Conservation (phyloP, 2,797 vertebrate species). For the Sebastes taczanowskii region DNA sequence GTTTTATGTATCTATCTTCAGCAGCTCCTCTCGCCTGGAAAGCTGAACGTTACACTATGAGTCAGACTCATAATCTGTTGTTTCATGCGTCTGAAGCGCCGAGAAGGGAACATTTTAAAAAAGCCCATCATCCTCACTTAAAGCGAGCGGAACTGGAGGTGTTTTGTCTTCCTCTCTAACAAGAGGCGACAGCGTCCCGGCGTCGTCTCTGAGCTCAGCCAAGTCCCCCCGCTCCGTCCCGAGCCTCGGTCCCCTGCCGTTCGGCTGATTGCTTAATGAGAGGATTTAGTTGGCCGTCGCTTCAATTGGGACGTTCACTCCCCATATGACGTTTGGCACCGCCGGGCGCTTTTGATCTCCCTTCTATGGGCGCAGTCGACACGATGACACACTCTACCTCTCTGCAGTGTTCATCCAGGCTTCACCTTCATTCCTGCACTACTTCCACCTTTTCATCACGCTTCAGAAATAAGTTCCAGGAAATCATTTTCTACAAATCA, state of each 20-base stretch:
- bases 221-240: neutral
- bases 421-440: neutral
- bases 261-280: constrained; percentile 25
- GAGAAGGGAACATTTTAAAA: neutral
- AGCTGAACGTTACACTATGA: neutral
- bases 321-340: neutral
- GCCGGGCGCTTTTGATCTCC: neutral
- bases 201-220: constrained; percentile 6
- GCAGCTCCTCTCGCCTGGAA: neutral
- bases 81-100: neutral
- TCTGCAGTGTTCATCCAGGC: neutral
- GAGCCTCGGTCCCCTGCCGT: neutral
- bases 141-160: constrained; percentile 1
- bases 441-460: neutral
- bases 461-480: neutral
- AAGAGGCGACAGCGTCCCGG: neutral
- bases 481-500: neutral
- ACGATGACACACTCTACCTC: neutral
- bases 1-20: neutral
- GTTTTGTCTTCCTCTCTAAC: constrained; percentile 3
- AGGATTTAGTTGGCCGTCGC: constrained; percentile 7
- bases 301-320: neutral
- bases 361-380: neutral
- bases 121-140: neutral
- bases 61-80: neutral